phyloP scores from a whole-genome alignment of 2,113 vertebrate species.

The Boleophthalmus pectinirostris region DNA sequence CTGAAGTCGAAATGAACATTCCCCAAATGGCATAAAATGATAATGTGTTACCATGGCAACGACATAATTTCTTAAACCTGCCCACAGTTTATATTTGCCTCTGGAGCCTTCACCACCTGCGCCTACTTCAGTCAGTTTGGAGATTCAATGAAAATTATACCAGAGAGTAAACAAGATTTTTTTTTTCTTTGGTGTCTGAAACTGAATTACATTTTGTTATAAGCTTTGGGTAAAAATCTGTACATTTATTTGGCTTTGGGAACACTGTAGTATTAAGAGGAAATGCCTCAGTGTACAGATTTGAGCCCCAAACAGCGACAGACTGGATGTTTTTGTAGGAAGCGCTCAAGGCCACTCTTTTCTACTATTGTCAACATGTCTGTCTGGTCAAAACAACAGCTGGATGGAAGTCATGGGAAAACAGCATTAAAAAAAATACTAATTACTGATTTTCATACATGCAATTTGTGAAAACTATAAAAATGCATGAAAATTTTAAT shows the following conservation, averaged over 20 bases:
- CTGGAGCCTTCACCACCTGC: constrained; percentile 2
- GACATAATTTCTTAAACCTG: constrained; percentile 8
- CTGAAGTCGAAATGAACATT: constrained; percentile 18
- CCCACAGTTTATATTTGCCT: constrained; percentile 10
- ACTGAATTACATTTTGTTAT: not conserved
- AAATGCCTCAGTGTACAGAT: constrained; percentile 25
- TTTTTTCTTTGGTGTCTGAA: not conserved
- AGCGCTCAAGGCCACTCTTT: constrained; percentile 2
- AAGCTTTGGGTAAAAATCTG: not conserved
- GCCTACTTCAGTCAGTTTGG: constrained; percentile 16
- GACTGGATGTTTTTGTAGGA: constrained; percentile 8
- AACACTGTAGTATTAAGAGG: not conserved
- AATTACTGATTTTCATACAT: not conserved
- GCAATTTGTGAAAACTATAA: not conserved
- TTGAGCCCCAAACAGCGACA: constrained; percentile 31
- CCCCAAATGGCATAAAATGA: constrained; percentile 7
- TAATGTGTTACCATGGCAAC: constrained; percentile 11
- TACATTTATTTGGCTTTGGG: not conserved
- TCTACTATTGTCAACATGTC: constrained; percentile 4
- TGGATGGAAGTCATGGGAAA: not conserved
- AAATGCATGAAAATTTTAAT: too few relatives aligned
- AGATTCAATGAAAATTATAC: not conserved
- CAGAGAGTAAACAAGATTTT: not conserved
- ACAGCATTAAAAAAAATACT: not conserved
- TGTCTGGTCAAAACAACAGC: not conserved